Conservation (phyloP, 2,888 invertebrate genomes). For the Nasonovia ribisnigri region DNA sequence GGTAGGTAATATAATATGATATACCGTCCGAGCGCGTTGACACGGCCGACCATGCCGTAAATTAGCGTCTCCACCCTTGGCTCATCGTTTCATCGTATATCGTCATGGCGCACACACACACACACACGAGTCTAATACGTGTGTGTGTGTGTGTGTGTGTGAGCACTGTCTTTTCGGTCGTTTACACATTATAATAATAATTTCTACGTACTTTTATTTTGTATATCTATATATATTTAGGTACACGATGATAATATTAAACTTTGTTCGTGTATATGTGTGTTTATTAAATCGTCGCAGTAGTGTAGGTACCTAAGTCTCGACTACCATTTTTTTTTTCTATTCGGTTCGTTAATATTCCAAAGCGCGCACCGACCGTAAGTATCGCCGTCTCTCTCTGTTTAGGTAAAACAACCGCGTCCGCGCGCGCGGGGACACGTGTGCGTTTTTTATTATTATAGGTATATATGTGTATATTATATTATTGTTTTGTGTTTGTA, state of each 20-base stretch:
- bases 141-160: background rate
- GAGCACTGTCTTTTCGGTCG: background rate
- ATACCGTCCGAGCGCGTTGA: constrained; percentile 28
- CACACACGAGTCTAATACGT: no score
- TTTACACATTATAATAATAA: constrained; percentile 36
- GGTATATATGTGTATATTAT: background rate
- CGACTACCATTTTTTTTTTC: constrained; percentile 27
- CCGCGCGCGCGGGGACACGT: constrained; percentile 47
- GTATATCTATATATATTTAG: background rate
- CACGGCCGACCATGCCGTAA: constrained; percentile 31
- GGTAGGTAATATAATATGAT: background rate
- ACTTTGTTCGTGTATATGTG: background rate
- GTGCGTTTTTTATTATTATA: constrained; percentile 49
- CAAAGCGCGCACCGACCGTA: constrained; percentile 23
- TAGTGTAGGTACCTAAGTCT: background rate
- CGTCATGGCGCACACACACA: no score
- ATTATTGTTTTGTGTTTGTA: constrained; percentile 9
- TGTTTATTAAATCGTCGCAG: background rate
- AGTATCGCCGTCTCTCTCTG: background rate
- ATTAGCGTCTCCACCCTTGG: constrained; percentile 39
- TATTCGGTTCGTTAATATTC: constrained; percentile 52
- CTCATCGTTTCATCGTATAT: no score
- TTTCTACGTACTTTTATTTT: background rate
- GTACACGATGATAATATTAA: constrained; percentile 18
- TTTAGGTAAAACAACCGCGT: constrained; percentile 57